Base-by-base conservation (phyloP, 2,888 invertebrate species). In the Lamproptera curius region DNA sequence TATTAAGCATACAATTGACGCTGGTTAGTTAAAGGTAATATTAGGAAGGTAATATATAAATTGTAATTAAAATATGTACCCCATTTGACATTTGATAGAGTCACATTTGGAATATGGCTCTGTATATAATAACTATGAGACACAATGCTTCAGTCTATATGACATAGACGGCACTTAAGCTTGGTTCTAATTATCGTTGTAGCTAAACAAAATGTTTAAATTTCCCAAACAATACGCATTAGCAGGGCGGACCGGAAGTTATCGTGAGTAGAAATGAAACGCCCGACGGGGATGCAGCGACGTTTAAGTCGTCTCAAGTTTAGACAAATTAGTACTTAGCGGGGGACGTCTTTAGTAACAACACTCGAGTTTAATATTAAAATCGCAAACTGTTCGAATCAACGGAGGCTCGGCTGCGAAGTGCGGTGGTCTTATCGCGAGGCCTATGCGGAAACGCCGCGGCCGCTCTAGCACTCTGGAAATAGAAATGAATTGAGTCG, bases 331-430 rank as follows among this genome's bases (percentile, higher is more conserved):
- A 85, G 80, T 80, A 80, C 81, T 83, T 81, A 75, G 70, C 60
- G 55, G 64, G 67, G 65, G 74, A 80, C 66, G 71, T 80, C 81
- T 84, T 80, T 77, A 76, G 74, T 66, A 73, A 83, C 82, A 84
- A 76, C 82, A 82, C 84, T 86, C 81, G 80, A 81, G 73, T 65
- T 68, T 77, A 70, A 84, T 85, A 86, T 86, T 86, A 85, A 86
- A 86, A 84, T 79, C 76, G n/a, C 80, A 80, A 85, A 83, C 79
- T 76, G 78, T 74, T 71, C 65, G 63, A 61, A 62, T 55, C 55
- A 57, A 50, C 55, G 52, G 55, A 59, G 62, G 59, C 58, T 61
- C 44, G 57, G 50, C 56, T 58, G 57, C 48, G 56, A 61, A 54
- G 53, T 56, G 59, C 56, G 63, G 56, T 53, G 62, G 74, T 69